Percentiles rank a stretch among this genome's conserved stretches.
Evolutionary conservation across 2,113 vertebrate species (phyloP).

Genomic region (Rutilus rutilus): DNA sequence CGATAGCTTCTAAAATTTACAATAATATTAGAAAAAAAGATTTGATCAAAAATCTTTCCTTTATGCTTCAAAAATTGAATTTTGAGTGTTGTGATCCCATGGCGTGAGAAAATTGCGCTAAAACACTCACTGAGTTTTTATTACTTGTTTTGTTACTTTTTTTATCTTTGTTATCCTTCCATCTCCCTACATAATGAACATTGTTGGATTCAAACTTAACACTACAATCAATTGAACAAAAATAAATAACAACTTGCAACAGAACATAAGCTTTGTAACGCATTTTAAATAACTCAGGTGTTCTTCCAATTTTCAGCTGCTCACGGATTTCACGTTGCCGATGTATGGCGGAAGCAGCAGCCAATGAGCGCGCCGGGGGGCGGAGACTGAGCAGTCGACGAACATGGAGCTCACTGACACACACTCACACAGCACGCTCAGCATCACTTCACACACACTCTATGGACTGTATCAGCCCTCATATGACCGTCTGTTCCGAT

Average conservation of each 20-base stretch:
- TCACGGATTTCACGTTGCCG: neutral
- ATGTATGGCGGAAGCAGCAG: neutral
- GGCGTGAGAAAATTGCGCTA: no score
- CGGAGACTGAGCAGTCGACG: neutral
- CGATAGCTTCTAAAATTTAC: no score
- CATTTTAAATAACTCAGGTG: no score
- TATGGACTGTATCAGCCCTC: constrained; percentile 56
- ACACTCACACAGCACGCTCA: neutral
- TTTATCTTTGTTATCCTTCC: neutral
- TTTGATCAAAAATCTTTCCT: no score
- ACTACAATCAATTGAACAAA: no score
- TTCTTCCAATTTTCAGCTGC: no score
- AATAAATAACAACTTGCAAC: no score
- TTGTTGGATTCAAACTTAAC: neutral
- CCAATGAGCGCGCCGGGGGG: constrained; percentile 25
- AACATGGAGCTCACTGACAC: constrained; percentile 1
- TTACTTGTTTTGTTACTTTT: neutral
- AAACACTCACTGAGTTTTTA: no score
- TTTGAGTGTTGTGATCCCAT: no score
- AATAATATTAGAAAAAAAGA: no score
- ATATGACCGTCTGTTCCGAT: constrained; percentile 70
- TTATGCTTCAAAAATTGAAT: no score
- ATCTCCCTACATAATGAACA: neutral
- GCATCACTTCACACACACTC: constrained; percentile 15
- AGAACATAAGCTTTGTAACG: no score